phyloP scores from a whole-genome alignment of 2,797 vertebrate genomes.

The Hyperoplus lanceolatus region DNA sequence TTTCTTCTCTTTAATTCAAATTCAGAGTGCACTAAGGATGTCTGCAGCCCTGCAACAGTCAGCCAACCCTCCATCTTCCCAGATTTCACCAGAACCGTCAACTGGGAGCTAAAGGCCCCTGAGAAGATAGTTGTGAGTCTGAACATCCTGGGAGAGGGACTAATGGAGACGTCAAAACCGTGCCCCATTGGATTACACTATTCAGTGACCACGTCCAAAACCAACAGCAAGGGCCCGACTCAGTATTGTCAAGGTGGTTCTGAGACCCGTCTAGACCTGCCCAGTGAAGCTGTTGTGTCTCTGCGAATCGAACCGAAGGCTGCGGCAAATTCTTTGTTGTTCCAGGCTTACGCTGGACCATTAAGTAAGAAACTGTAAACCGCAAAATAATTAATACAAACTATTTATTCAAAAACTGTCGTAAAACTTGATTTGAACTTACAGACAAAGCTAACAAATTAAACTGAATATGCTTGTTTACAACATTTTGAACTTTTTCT shows the following conservation, averaged over 20 bases:
- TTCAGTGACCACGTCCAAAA: constrained; percentile 35
- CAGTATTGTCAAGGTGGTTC: constrained; percentile 73
- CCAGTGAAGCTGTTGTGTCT: constrained; percentile 50
- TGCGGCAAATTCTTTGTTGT: constrained; percentile 38
- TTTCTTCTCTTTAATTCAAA: not conserved
- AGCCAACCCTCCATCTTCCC: constrained; percentile 78
- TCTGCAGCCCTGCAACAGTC: constrained; percentile 83
- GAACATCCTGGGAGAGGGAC: constrained; percentile 75
- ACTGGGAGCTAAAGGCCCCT: constrained; percentile 83
- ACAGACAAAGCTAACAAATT: too few species aligned
- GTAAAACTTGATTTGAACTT: too few species aligned
- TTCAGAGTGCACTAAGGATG: constrained; percentile 75
- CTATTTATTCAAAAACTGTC: not conserved
- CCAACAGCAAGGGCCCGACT: not conserved
- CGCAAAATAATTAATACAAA: not conserved
- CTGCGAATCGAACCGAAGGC: constrained; percentile 55
- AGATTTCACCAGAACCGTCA: constrained; percentile 83
- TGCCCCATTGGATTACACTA: constrained; percentile 67
- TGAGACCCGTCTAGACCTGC: constrained; percentile 60
- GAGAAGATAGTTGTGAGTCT: constrained; percentile 78
- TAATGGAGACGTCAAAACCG: constrained; percentile 77
- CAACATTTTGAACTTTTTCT: not conserved
- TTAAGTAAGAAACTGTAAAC: constrained; percentile 59
- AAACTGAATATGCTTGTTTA: not conserved
- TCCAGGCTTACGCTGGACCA: constrained; percentile 67